phyloP scores from a whole-genome alignment of 2,888 invertebrate genomes.

The Junonia oenone region DNA sequence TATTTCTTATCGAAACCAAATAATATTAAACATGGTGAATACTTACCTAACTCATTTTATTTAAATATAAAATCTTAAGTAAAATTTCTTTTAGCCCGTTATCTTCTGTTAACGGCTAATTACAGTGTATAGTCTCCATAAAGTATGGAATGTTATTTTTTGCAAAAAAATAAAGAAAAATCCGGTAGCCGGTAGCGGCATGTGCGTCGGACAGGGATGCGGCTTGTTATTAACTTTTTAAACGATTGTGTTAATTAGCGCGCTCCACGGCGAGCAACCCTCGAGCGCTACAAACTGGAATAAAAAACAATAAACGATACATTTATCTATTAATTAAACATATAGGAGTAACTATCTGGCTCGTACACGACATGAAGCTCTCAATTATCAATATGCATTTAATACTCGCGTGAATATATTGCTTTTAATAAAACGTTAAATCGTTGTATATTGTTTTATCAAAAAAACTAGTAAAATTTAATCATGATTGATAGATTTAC shows the following conservation, averaged over 20 bases:
- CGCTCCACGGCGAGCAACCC: constrained; percentile 52
- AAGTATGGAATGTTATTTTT: constrained; percentile 33
- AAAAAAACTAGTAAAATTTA: not conserved
- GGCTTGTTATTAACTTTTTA: constrained; percentile 72
- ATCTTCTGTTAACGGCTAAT: not conserved
- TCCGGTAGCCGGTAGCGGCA: constrained; percentile 40
- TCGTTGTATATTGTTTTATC: not conserved
- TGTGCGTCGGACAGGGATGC: constrained; percentile 59
- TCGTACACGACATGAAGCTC: constrained; percentile 2
- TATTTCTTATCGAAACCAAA: not conserved
- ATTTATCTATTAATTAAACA: constrained; percentile 59
- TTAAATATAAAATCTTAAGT: not conserved
- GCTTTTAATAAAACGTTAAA: not conserved
- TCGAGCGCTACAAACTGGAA: constrained; percentile 46
- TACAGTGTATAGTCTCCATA: constrained; percentile 17
- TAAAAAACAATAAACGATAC: constrained; percentile 60
- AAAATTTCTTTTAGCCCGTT: not conserved
- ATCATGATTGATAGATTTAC: not conserved
- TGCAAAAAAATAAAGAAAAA: constrained; percentile 28
- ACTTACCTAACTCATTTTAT: no score
- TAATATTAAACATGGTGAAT: no score
- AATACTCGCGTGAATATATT: not conserved
- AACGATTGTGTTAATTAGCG: constrained; percentile 75
- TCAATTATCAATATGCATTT: constrained; percentile 1
- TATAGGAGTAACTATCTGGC: constrained; percentile 22